Evolutionary conservation across 2,113 vertebrate genomes (phyloP), one percentile per base, ranked within the genome.

Genomic region (Indicator indicator): DNA sequence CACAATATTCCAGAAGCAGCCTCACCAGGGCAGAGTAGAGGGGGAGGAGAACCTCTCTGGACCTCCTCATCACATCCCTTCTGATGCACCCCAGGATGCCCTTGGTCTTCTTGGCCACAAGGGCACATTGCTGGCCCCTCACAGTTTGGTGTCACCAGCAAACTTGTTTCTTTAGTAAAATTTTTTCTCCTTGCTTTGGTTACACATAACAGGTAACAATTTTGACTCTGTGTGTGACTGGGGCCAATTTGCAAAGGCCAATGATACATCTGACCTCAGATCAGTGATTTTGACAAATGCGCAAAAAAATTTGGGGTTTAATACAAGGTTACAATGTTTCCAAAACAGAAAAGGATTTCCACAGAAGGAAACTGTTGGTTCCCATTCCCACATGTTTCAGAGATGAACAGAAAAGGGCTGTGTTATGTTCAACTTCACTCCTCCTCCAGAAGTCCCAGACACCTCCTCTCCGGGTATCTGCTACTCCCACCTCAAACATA

Each of bases 301-400:
- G 28, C 0, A 0, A 21, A 16, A 16, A 46, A 63, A 52, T 52
- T 11, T 38, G 12, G 2, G 4, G 40, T 46, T 75, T 65, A 78
- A 83, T 64, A 5, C 54, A 56, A 59, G 70, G 16, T 30, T 33
- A 9, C 6, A 19, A 1, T 44, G 48, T 33, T 67, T 77, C 30
- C 54, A 70, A 63, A 82, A 59, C 2, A 15, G 21, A 65, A 38
- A 9, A 56, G 13, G 12, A 55, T 30, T 70, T 63, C 40, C 62
- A 59, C 6, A 58, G 18, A 44, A 70, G 23, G 12, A 62, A 60
- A 60, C 2, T 50, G 15, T 4, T 32, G 9, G 4, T 5, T 77
- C 17, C 64, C 9, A 19, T 32, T 42, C 19, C 28, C 11, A 13
- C 1, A 9, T 5, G 9, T 56, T n/a, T 46, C 0, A 27, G 5